phyloP scores from a whole-genome alignment of 2,888 invertebrate genomes.

The Homarus gammarus region DNA sequence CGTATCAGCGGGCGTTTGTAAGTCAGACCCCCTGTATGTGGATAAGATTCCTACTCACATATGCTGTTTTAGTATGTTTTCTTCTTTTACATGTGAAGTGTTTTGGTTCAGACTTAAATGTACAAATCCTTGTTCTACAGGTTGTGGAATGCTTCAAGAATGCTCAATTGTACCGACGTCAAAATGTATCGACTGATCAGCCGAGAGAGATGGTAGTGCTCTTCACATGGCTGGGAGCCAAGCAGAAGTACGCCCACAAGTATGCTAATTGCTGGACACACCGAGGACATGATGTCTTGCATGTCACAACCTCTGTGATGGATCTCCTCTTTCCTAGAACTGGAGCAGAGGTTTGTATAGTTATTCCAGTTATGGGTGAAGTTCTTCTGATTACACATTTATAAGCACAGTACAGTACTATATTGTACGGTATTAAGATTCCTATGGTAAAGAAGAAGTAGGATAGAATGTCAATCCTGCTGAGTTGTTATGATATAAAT shows the following conservation, averaged over 20 bases:
- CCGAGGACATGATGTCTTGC: slow-evolving; percentile 71
- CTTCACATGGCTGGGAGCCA: slow-evolving; percentile 74
- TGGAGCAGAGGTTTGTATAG: slow-evolving; percentile 68
- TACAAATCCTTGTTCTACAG: slow-evolving; percentile 49
- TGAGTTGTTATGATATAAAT: not conserved
- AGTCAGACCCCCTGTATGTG: too few relatives aligned
- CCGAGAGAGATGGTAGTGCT: slow-evolving; percentile 56
- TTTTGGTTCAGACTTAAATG: too few relatives aligned
- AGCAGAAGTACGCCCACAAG: slow-evolving; percentile 74
- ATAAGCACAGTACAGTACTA: too few relatives aligned
- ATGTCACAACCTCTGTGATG: slow-evolving; percentile 71
- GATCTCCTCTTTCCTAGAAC: slow-evolving; percentile 72
- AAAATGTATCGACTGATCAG: not conserved
- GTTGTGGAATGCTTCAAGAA: slow-evolving; percentile 67
- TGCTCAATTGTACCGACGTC: slow-evolving; percentile 49
- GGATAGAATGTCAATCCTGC: not conserved
- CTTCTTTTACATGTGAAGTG: too few relatives aligned
- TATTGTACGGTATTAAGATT: not conserved
- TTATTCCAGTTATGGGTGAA: not conserved
- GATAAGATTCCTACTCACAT: too few relatives aligned
- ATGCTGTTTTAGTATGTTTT: too few relatives aligned
- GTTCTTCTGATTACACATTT: not conserved
- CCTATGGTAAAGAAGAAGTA: not conserved
- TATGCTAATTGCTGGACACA: slow-evolving; percentile 72
- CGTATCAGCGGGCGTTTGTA: too few relatives aligned